A percentile compares a stretch with the other conserved stretches of the same genome.
Evolutionary conservation across 1,140 invertebrate species (phyloP).

Genomic region (Drosophila eugracilis): DNA sequence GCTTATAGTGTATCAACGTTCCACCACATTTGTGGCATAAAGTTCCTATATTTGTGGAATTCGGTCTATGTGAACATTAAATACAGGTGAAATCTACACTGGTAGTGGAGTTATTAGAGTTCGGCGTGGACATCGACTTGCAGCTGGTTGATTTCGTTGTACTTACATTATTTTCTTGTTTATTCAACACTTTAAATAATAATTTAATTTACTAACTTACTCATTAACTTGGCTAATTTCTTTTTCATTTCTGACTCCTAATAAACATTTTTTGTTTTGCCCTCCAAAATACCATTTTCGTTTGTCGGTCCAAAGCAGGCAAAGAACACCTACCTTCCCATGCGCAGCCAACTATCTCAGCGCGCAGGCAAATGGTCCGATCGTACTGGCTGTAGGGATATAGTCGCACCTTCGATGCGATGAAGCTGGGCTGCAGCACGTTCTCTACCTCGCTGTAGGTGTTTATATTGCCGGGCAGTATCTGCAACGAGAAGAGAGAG

Average conservation of each 20-base stretch:
- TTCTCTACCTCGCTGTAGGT: constrained; percentile 93
- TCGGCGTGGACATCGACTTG: too few relatives aligned
- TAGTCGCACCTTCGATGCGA: constrained; percentile 94
- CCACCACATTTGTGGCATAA: too few relatives aligned
- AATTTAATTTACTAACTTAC: background rate
- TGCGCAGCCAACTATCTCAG: constrained; percentile 94
- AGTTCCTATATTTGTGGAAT: too few relatives aligned
- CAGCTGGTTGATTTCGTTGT: too few relatives aligned
- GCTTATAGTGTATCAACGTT: too few relatives aligned
- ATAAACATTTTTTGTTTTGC: background rate
- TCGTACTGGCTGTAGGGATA: constrained; percentile 95
- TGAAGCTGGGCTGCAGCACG: constrained; percentile 92
- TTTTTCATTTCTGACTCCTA: background rate
- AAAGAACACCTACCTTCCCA: constrained; percentile 89
- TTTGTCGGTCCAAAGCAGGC: too few relatives aligned
- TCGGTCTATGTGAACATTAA: too few relatives aligned
- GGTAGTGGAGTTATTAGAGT: too few relatives aligned
- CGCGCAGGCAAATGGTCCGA: constrained; percentile 95
- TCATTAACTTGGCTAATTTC: too few relatives aligned
- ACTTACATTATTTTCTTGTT: too few relatives aligned
- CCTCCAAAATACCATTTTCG: background rate
- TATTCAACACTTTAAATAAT: too few relatives aligned
- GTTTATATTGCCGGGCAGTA: constrained; percentile 94
- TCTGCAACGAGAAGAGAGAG: constrained; percentile 87
- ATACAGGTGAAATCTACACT: too few relatives aligned